Evolutionary conservation across 64 coral and sea anemone species (phyloP).

Genomic region (Acropora yongei): DNA sequence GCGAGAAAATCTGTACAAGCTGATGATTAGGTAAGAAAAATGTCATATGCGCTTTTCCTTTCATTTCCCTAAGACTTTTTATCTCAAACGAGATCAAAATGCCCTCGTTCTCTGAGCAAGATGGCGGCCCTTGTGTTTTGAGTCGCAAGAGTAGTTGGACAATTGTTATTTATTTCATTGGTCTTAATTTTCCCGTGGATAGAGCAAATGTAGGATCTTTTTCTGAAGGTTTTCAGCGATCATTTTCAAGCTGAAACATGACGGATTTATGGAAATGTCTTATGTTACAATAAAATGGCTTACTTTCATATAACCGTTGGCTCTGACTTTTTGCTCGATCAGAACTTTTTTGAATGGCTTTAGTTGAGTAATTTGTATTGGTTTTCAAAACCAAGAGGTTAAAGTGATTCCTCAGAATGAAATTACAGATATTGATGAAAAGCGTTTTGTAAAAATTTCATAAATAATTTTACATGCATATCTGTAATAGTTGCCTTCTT

Average conservation of each 20-base stretch:
- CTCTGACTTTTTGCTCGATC: too few relatives aligned
- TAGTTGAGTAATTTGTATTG: too few relatives aligned
- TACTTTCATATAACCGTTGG: not conserved
- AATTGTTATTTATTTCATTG: not conserved
- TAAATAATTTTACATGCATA: too few relatives aligned
- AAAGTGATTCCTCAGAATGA: too few relatives aligned
- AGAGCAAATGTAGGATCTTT: too few relatives aligned
- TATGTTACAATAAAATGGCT: not conserved
- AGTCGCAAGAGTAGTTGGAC: not conserved
- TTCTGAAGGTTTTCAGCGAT: not conserved
- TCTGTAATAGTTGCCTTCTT: too few relatives aligned
- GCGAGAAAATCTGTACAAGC: slow-evolving; percentile 89
- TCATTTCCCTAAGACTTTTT: not conserved
- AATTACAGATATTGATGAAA: too few relatives aligned
- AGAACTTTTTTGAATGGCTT: too few relatives aligned
- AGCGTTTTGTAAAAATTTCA: too few relatives aligned
- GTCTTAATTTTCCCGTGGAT: not conserved
- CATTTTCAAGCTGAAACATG: not conserved
- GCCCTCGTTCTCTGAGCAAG: not conserved
- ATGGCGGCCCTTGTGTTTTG: slow-evolving; percentile 35
- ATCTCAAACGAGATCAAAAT: not conserved
- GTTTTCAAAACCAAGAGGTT: too few relatives aligned
- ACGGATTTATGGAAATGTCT: not conserved
- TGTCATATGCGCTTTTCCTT: too few relatives aligned
- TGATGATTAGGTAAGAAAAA: slow-evolving; percentile 83